A percentile compares a stretch with the other conserved stretches of the same genome.
Evolutionary conservation across 2,888 invertebrate species (phyloP).

Genomic region (Oscheius sp.): DNA sequence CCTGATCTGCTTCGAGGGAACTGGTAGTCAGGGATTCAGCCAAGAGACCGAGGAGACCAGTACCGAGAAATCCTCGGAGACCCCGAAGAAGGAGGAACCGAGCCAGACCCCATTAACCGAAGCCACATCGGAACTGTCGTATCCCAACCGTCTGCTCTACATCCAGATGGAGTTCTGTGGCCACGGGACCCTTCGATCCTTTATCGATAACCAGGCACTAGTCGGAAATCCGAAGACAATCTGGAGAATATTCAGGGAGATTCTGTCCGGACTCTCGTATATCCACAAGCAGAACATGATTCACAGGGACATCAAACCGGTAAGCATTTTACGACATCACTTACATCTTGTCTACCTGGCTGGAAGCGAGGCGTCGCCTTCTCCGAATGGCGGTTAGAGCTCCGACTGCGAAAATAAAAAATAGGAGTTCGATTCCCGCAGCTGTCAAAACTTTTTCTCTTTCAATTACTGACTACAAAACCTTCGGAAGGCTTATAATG

Average conservation of each 20-base stretch:
- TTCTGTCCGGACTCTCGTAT: constrained; percentile 81
- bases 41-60: constrained; percentile 10
- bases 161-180: constrained; percentile 97
- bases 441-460: too few relatives aligned
- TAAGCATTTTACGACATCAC: constrained; percentile 16
- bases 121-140: background rate
- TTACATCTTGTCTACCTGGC: too few relatives aligned
- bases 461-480: too few relatives aligned
- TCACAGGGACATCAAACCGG: constrained; percentile 71
- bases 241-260: constrained; percentile 86
- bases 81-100: background rate
- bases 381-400: too few relatives aligned
- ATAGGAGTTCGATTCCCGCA: too few relatives aligned
- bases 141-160: constrained; percentile 52
- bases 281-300: constrained; percentile 68
- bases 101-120: background rate
- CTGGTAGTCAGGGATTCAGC: constrained; percentile 12
- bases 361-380: too few relatives aligned
- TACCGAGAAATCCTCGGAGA: background rate
- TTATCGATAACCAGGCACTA: constrained; percentile 81
- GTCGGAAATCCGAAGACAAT: constrained; percentile 78
- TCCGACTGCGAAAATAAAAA: too few relatives aligned
- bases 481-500: too few relatives aligned
- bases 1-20: constrained; percentile 8
- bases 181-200: constrained; percentile 83